Percentiles rank a stretch among this genome's conserved stretches.
phyloP scores from a whole-genome alignment of 2,797 vertebrate species.

The Pseudomugil gertrudae region DNA sequence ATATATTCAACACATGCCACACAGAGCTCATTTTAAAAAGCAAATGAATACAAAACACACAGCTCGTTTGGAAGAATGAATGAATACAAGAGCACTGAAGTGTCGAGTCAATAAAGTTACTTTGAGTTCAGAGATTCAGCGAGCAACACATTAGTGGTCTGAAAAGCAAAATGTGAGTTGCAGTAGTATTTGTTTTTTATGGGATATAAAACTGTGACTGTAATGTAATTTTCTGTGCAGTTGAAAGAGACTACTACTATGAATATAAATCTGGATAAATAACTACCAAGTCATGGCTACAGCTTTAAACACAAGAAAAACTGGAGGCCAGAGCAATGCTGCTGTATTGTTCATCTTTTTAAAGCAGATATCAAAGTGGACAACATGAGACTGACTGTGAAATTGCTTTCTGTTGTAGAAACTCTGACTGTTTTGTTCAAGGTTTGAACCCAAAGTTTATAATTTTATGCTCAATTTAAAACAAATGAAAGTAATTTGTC shows the following conservation, averaged over 20 bases:
- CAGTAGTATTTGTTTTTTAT: slow-evolving; percentile 4
- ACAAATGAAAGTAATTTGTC: background rate
- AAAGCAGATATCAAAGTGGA: background rate
- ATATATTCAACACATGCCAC: slow-evolving; percentile 34
- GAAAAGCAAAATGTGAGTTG: slow-evolving; percentile 8
- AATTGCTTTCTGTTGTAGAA: background rate
- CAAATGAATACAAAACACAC: slow-evolving; percentile 23
- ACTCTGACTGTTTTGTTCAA: slow-evolving; percentile 7
- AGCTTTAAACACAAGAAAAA: slow-evolving; percentile 11
- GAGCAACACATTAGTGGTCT: background rate
- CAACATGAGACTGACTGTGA: background rate
- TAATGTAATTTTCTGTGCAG: background rate
- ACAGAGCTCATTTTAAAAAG: slow-evolving; percentile 28
- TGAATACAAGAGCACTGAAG: slow-evolving; percentile 14
- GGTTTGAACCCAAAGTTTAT: background rate
- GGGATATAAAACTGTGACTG: background rate
- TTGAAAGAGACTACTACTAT: slow-evolving; percentile 10
- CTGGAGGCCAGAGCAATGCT: too few species aligned
- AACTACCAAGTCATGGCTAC: slow-evolving; percentile 1
- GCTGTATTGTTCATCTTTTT: background rate
- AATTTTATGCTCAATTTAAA: background rate
- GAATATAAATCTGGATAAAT: slow-evolving; percentile 19
- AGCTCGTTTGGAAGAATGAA: slow-evolving; percentile 37
- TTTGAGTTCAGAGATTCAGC: slow-evolving; percentile 11
- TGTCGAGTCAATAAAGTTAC: slow-evolving; percentile 32